Percentiles rank a stretch among this genome's conserved stretches.
phyloP scores from a whole-genome alignment of 2,113 vertebrate species.

The Brachirus orientalis region DNA sequence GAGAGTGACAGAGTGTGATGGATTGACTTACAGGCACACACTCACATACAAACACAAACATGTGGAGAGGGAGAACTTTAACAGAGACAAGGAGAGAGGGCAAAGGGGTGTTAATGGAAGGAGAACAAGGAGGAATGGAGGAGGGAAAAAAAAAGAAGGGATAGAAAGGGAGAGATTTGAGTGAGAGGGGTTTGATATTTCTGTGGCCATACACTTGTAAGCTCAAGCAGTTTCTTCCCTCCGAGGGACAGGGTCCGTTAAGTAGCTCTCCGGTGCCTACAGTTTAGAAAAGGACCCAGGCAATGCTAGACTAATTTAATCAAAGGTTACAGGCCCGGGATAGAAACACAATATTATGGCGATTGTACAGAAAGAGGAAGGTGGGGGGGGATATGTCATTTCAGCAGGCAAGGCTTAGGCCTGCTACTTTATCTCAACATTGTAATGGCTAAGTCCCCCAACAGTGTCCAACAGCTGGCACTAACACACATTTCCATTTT shows the following conservation, averaged over 20 bases:
- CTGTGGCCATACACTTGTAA: constrained; percentile 77
- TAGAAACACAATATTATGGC: constrained; percentile 79
- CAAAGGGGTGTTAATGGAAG: constrained; percentile 38
- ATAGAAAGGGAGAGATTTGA: constrained; percentile 65
- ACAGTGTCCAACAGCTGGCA: constrained; percentile 60
- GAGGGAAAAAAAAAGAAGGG: constrained; percentile 28
- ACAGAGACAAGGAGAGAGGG: constrained; percentile 49
- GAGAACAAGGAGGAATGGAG: constrained; percentile 36
- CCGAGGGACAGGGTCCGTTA: constrained; percentile 78
- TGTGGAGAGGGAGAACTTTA: constrained; percentile 24
- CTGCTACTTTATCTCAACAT: constrained; percentile 76
- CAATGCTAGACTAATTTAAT: constrained; percentile 81
- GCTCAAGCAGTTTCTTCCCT: constrained; percentile 80
- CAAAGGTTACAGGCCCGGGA: constrained; percentile 80
- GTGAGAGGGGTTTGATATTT: constrained; percentile 79
- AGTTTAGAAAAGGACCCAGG: constrained; percentile 80
- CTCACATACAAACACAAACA: constrained; percentile 13
- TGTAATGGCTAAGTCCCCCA: constrained; percentile 71
- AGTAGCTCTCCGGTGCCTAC: constrained; percentile 77
- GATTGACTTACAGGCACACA: constrained; percentile 55
- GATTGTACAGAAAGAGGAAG: constrained; percentile 72
- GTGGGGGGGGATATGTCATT: constrained; percentile 69
- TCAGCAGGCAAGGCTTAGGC: constrained; percentile 74
- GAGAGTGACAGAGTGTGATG: constrained; percentile 72
- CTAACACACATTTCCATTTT: constrained; percentile 72